Percentiles rank a stretch among this genome's conserved stretches.
Evolutionary conservation across 2,797 vertebrate genomes (phyloP).

Genomic region (Sebastiscus albofasciatus): DNA sequence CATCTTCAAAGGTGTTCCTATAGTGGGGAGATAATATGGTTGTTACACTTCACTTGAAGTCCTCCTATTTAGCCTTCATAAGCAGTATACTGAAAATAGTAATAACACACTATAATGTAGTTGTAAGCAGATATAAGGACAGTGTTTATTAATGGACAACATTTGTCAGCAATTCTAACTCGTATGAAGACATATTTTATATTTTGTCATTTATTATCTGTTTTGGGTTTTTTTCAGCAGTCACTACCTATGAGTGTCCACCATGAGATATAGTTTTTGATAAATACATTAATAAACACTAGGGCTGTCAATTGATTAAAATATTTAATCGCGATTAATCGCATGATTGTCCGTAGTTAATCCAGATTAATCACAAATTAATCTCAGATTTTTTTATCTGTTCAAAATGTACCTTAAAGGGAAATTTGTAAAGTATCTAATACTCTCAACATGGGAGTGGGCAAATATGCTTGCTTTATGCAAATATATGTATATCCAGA

Average conservation of each 20-base stretch:
- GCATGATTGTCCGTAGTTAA: no score
- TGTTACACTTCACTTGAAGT: not conserved
- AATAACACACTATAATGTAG: not conserved
- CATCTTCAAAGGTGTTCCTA: conserved; percentile 34
- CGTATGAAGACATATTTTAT: not conserved
- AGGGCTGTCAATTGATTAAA: no score
- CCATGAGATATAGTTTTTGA: not conserved
- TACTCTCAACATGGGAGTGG: no score
- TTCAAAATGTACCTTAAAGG: no score
- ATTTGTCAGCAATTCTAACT: not conserved
- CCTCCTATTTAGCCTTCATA: not conserved
- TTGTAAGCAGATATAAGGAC: not conserved
- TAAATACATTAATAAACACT: not conserved
- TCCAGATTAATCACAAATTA: no score
- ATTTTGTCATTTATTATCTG: not conserved
- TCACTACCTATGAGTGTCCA: not conserved
- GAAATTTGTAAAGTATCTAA: no score
- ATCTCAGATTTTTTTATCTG: no score
- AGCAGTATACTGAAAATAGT: not conserved
- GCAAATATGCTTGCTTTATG: no score
- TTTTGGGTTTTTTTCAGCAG: not conserved
- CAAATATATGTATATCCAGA: no score
- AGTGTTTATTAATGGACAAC: not conserved
- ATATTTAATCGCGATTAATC: no score
- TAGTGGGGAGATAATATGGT: conserved; percentile 2